phyloP scores from a whole-genome alignment of 2,797 vertebrate genomes.

The Balearica regulorum region DNA sequence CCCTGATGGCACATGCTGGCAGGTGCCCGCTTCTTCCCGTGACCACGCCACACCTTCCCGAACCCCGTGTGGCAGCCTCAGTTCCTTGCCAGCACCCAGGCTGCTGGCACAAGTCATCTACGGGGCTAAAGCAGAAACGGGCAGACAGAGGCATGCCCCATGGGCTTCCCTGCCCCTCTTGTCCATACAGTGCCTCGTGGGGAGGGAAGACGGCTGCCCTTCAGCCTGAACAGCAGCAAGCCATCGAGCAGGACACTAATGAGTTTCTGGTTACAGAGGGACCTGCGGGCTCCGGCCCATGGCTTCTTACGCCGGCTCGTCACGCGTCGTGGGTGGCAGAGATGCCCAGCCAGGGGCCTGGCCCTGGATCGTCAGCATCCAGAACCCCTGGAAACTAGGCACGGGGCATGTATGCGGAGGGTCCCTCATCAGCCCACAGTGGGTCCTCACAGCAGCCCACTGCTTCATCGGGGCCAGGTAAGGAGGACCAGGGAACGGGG shows the following conservation, averaged over 20 bases:
- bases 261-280: not conserved
- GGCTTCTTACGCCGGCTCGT: rapidly evolving
- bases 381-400: not conserved
- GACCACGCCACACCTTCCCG: too few relatives aligned
- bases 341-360: conserved; percentile 10
- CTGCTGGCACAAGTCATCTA: too few relatives aligned
- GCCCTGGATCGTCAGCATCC: conserved; percentile 65
- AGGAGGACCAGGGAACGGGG: not conserved
- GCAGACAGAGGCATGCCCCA: rapidly evolving
- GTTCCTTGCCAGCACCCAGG: too few relatives aligned
- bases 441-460: conserved; percentile 63
- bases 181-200: not conserved
- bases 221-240: not conserved
- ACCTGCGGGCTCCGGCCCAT: conserved; percentile 19
- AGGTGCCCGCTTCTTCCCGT: too few relatives aligned
- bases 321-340: not conserved
- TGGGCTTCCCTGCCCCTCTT: not conserved
- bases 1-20: too few relatives aligned
- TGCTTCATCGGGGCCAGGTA: conserved; percentile 14
- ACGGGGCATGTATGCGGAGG: conserved; percentile 37
- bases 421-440: not conserved
- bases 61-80: too few relatives aligned
- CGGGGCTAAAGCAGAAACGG: not conserved
- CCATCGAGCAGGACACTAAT: not conserved
- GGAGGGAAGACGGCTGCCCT: not conserved